A percentile compares a stretch with the other conserved stretches of the same genome.
Conservation (phyloP, 1,140 invertebrate genomes). For the Eufriesea mexicana region DNA sequence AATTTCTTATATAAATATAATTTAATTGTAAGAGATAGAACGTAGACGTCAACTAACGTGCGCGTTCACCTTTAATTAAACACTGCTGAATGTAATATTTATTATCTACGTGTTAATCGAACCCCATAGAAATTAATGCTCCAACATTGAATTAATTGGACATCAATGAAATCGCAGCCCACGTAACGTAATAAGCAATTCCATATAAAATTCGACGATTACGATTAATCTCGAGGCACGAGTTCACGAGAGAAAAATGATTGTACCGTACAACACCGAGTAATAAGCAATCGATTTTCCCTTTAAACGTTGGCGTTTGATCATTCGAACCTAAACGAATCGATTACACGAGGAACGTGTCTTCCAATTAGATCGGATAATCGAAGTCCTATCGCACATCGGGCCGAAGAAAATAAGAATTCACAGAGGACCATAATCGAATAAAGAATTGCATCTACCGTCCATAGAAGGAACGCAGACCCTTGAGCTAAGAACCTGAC, state of each 20-base stretch:
- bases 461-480: background rate
- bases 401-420: background rate
- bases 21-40: background rate
- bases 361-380: background rate
- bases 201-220: background rate
- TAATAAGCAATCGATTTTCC: background rate
- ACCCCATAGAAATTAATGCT: background rate
- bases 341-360: background rate
- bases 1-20: background rate
- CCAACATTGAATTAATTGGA: background rate
- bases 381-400: background rate
- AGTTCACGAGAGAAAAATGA: no score
- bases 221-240: no score
- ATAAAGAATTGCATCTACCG: slow-evolving; percentile 22
- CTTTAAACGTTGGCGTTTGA: background rate
- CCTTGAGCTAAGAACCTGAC: slow-evolving; percentile 53
- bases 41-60: background rate
- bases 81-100: background rate
- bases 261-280: no score
- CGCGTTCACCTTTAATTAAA: background rate
- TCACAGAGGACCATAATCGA: slow-evolving; percentile 9
- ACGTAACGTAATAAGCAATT: background rate
- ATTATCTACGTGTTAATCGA: background rate
- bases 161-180: background rate
- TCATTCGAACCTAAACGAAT: background rate